Percentiles rank a stretch among this genome's conserved stretches.
Conservation (phyloP, 2,113 vertebrate genomes). For the Tragelaphus buxtoni region DNA sequence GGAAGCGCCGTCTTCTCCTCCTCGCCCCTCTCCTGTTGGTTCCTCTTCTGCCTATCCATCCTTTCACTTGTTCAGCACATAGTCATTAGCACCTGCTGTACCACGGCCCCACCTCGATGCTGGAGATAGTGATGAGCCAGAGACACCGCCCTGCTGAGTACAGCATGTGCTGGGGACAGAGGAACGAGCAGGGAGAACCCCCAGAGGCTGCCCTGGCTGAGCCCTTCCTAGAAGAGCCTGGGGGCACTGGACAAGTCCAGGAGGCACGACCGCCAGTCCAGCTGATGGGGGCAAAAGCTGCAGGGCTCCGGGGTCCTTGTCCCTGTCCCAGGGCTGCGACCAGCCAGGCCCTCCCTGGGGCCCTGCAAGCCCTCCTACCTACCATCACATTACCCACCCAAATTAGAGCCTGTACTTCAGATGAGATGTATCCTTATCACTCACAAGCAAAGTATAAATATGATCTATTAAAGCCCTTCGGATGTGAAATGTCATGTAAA, state of each 20-base stretch:
- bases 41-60: not conserved
- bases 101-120: not conserved
- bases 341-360: not conserved
- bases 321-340: rapidly evolving
- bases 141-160: not conserved
- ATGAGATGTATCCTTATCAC: not conserved
- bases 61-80: rapidly evolving
- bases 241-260: not conserved
- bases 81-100: not conserved
- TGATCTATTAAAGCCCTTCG: constrained; percentile 44
- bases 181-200: not conserved
- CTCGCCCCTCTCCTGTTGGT: rapidly evolving
- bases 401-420: not conserved
- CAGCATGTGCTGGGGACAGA: not conserved
- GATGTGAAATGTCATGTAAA: constrained; percentile 50
- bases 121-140: not conserved
- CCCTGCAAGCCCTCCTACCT: not conserved
- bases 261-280: not conserved
- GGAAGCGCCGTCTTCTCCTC: not conserved
- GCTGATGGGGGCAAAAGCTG: rapidly evolving
- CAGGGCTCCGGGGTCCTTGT: rapidly evolving
- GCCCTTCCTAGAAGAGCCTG: not conserved
- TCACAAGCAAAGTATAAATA: constrained; percentile 47
- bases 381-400: not conserved
- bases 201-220: rapidly evolving